Percentiles rank a stretch among this genome's conserved stretches.
phyloP scores from a whole-genome alignment of 2,888 invertebrate species.

The Leucophenga montana region DNA sequence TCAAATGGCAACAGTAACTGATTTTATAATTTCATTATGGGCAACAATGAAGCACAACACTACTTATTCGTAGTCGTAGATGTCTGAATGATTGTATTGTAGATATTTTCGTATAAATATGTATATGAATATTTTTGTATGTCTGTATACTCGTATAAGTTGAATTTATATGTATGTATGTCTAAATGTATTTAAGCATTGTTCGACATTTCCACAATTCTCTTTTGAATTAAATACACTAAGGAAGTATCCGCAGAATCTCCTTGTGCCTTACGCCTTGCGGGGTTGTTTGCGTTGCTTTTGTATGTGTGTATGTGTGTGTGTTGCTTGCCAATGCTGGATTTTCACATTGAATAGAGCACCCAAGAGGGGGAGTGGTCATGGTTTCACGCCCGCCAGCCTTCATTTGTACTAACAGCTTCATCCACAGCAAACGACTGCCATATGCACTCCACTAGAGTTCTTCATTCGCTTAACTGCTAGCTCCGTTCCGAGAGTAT shows the following conservation, averaged over 20 bases:
- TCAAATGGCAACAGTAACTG: conserved; percentile 66
- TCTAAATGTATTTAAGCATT: not conserved
- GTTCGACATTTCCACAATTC: conserved; percentile 2
- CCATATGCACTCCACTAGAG: conserved; percentile 8
- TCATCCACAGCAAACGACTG: not conserved
- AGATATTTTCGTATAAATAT: not conserved
- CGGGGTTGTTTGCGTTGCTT: conserved; percentile 52
- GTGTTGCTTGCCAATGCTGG: conserved; percentile 4
- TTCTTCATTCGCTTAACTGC: too few species aligned
- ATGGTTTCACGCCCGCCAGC: conserved; percentile 41
- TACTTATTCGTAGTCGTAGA: not conserved
- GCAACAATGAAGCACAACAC: conserved; percentile 53
- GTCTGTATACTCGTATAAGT: conserved; percentile 8
- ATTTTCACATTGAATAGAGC: conserved; percentile 22
- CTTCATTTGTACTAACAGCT: conserved; percentile 22
- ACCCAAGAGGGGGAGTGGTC: conserved; percentile 60
- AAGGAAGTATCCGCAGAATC: not conserved
- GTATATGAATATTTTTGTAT: conserved; percentile 34
- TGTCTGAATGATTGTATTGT: not conserved
- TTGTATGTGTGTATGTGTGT: conserved; percentile 33
- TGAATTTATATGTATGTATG: not conserved
- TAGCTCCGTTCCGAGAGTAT: conserved; percentile 16
- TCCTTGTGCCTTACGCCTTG: not conserved
- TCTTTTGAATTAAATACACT: not conserved
- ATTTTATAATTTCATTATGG: conserved; percentile 71